A percentile compares a stretch with the other conserved stretches of the same genome.
Evolutionary conservation across 2,888 invertebrate species (phyloP).

Genomic region (Formica aserva): DNA sequence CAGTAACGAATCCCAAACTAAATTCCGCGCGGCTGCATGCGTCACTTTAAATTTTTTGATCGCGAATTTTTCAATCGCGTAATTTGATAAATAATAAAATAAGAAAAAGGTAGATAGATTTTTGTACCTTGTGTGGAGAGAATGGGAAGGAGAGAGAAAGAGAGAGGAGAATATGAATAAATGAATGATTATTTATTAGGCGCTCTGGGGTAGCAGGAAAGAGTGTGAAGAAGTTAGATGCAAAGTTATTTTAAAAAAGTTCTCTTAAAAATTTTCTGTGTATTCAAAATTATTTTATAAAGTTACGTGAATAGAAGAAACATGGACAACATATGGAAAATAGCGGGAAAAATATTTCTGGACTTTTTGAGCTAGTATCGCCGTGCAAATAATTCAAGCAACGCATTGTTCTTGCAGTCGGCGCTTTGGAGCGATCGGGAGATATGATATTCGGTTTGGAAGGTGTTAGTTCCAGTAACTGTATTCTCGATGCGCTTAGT

Average conservation of each 20-base stretch:
- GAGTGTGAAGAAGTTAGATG: not conserved
- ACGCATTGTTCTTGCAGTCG: constrained; percentile 25
- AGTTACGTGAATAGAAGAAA: not conserved
- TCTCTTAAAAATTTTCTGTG: not conserved
- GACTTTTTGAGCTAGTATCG: not conserved
- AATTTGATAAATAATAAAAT: not conserved
- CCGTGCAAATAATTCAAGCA: constrained; percentile 29
- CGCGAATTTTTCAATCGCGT: not conserved
- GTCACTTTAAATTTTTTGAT: not conserved
- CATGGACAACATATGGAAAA: not conserved
- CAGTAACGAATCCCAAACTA: constrained; percentile 13
- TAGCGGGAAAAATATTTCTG: not conserved
- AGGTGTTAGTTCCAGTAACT: constrained; percentile 32
- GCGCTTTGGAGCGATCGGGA: not conserved
- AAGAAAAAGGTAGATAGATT: not conserved
- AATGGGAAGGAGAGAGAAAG: not conserved
- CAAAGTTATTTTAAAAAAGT: not conserved
- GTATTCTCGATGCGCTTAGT: constrained; percentile 2
- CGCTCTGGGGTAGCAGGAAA: not conserved
- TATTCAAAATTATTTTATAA: not conserved
- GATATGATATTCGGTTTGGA: constrained; percentile 15
- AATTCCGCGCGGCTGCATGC: not conserved
- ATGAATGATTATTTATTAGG: not conserved
- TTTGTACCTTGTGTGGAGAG: not conserved
- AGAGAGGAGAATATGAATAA: not conserved